phyloP scores from a whole-genome alignment of 2,797 vertebrate species.

The Oreochromis mossambicus region DNA sequence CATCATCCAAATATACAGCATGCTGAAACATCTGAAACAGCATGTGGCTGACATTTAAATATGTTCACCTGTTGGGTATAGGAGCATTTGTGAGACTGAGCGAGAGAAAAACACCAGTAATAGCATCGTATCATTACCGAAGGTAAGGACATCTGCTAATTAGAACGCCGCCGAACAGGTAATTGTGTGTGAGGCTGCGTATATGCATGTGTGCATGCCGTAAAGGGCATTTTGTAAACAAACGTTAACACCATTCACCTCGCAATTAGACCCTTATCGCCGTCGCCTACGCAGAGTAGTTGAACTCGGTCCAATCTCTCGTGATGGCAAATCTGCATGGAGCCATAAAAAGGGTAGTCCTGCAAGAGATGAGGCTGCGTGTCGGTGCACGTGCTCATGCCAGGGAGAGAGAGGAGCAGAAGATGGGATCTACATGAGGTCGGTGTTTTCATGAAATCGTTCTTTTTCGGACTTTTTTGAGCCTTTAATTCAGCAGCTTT shows the following conservation, averaged over 20 bases:
- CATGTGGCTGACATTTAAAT: slow-evolving; percentile 60
- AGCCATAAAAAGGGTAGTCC: slow-evolving; percentile 2
- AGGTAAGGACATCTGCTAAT: slow-evolving; percentile 46
- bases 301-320: slow-evolving; percentile 21
- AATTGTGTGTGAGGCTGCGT: neutral
- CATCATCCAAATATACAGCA: slow-evolving; percentile 2
- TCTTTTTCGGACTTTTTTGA: slow-evolving; percentile 46
- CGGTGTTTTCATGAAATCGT: slow-evolving; percentile 54
- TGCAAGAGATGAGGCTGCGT: neutral
- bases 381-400: neutral
- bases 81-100: neutral
- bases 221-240: slow-evolving; percentile 52
- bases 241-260: slow-evolving; percentile 46
- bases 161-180: slow-evolving; percentile 1
- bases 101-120: neutral
- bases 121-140: slow-evolving; percentile 27
- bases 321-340: slow-evolving; percentile 58
- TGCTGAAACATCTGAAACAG: slow-evolving; percentile 17
- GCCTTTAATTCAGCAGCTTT: slow-evolving; percentile 33
- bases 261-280: slow-evolving; percentile 39
- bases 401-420: neutral
- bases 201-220: neutral
- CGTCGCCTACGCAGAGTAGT: slow-evolving; percentile 7
- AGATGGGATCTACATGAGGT: slow-evolving; percentile 44
- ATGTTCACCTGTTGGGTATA: slow-evolving; percentile 53